Evolutionary conservation across 2,888 invertebrate genomes (phyloP), one percentile per base, ranked within the genome.

Genomic region (Hydriomena furcata): DNA sequence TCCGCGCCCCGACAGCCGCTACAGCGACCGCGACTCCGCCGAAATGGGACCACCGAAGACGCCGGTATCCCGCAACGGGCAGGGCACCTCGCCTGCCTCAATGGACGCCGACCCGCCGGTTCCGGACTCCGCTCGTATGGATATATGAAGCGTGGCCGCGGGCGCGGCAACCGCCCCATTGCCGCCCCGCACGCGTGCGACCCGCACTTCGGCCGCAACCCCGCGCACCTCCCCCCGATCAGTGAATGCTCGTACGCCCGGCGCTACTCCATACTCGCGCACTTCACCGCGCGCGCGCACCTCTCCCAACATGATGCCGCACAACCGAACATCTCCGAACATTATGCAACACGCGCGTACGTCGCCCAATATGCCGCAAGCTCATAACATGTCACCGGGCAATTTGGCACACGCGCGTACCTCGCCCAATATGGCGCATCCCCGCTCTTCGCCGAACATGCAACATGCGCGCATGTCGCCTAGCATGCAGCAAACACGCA

Each of bases 21-120:
- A 93, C 91, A 84, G 93, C 88, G 84, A 95, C 90, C 92, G 94
- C 78, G 92, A 94, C 76, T 74, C 92, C 28, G 64, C 74, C 13
- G 87, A 87, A 11, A 89, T 88, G 87, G 87, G 88, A 24, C 84
- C 84, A 27, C 86, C 91, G 8, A 84, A 85, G 68, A 88, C 79
- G 1, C 87, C 79, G 55, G 71, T 74, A 37, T 74, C 73, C 36
- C 79, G 73, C 65, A 85, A 87, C 48, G 80, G 81, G 59, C 87
- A 87, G 66, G 86, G 86, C 58, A 84, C 92, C 71, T 81, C 92
- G 55, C 86, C 92, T 65, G 47, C 52, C 13, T 47, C 52, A n/a
- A 89, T 84, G 68, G 89, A 93, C 67, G 92, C 95, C 82, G 95
- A 95, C 25, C 49, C 60, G 38, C 44, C 92, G 58, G 73, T 79